phyloP scores from a whole-genome alignment of 2,888 invertebrate species.

The Cheilosia variabilis region DNA sequence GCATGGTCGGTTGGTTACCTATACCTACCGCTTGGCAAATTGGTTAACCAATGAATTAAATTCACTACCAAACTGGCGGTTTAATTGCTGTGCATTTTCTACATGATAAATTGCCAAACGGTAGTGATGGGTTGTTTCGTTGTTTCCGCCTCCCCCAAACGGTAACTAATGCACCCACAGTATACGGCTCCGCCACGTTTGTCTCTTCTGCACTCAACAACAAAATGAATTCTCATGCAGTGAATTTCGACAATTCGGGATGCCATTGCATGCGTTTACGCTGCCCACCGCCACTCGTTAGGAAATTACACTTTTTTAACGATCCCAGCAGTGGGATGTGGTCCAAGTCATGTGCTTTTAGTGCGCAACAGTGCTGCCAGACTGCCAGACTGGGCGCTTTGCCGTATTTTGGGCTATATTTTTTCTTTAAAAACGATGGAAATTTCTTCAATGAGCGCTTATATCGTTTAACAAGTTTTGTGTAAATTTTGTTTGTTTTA shows the following conservation, averaged over 20 bases:
- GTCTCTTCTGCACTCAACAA: constrained; percentile 37
- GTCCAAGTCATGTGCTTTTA: constrained; percentile 23
- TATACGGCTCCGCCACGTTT: constrained; percentile 15
- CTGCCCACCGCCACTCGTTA: constrained; percentile 15
- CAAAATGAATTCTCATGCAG: constrained; percentile 58
- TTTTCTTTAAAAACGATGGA: too few relatives aligned
- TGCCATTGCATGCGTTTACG: constrained; percentile 42
- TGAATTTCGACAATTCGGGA: constrained; percentile 37
- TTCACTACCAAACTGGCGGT: constrained; percentile 69
- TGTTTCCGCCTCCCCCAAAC: neutral
- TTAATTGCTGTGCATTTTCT: constrained; percentile 73
- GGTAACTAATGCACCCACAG: constrained; percentile 49
- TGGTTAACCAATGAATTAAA: constrained; percentile 75
- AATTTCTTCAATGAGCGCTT: too few relatives aligned
- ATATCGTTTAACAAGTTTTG: too few relatives aligned
- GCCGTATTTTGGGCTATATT: too few relatives aligned
- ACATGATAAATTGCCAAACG: constrained; percentile 68
- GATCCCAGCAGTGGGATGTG: neutral
- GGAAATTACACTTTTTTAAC: constrained; percentile 49
- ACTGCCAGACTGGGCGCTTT: too few relatives aligned
- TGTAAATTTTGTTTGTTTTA: too few relatives aligned
- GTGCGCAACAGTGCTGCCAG: constrained; percentile 24
- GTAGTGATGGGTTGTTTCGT: neutral
- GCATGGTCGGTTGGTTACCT: constrained; percentile 9
- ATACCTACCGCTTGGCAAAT: constrained; percentile 65